A percentile compares a stretch with the other conserved stretches of the same genome.
Evolutionary conservation across 2,888 invertebrate genomes (phyloP).

Genomic region (Margaritifera margaritifera): DNA sequence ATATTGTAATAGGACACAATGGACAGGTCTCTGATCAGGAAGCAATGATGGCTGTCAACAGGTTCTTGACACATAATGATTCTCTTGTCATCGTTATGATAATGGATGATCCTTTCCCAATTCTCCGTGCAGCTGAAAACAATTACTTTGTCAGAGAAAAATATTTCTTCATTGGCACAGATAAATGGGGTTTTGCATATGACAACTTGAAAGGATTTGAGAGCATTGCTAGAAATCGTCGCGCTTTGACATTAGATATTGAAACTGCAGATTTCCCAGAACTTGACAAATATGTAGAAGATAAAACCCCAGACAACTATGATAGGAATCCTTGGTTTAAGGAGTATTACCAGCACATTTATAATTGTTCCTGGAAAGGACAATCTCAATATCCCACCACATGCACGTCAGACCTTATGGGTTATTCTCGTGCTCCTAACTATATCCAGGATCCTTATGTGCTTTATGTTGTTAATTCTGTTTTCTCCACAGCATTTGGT

Average conservation of each 20-base stretch:
- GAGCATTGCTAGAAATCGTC: conserved; percentile 20
- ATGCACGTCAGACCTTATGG: conserved; percentile 36
- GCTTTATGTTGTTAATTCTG: conserved; percentile 69
- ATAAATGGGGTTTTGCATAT: conserved; percentile 62
- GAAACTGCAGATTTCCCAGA: conserved; percentile 66
- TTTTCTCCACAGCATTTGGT: conserved; percentile 64
- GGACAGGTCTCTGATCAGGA: conserved; percentile 39
- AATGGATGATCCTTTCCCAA: conserved; percentile 52
- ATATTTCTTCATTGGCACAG: conserved; percentile 63
- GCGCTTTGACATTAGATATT: conserved; percentile 59
- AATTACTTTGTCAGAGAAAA: conserved; percentile 23
- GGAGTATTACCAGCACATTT: conserved; percentile 72
- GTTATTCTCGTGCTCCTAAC: conserved; percentile 50
- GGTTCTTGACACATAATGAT: conserved; percentile 36
- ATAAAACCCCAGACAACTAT: conserved; percentile 60
- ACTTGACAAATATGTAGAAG: conserved; percentile 64
- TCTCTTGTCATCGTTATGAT: conserved; percentile 60
- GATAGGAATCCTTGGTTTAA: conserved; percentile 73
- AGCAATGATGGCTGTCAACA: conserved; percentile 36
- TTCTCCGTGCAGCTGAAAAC: conserved; percentile 53
- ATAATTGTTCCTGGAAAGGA: conserved; percentile 53
- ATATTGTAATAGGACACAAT: conserved; percentile 48
- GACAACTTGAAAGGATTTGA: conserved; percentile 44
- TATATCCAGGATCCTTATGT: conserved; percentile 67
- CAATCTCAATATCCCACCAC: conserved; percentile 15